A percentile compares a stretch with the other conserved stretches of the same genome.
phyloP scores from a whole-genome alignment of 2,113 vertebrate genomes.

The Irena cyanogastra region DNA sequence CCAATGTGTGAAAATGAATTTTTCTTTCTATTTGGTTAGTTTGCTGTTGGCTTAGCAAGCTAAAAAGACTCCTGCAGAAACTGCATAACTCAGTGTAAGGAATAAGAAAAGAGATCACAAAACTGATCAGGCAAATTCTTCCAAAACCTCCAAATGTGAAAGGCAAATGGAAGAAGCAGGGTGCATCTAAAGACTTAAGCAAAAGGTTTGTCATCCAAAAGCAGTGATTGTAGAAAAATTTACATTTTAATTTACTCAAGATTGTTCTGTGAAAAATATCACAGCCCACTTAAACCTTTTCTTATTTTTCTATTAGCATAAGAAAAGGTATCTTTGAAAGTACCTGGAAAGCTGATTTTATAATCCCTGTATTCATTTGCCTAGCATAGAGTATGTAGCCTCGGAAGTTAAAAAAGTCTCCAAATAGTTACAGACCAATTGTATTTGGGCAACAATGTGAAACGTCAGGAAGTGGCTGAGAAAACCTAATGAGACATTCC shows the following conservation, averaged over 20 bases:
- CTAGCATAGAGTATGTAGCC: not conserved
- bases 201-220: not conserved
- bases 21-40: not conserved
- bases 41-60: not conserved
- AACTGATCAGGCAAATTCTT: not conserved
- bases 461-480: not conserved
- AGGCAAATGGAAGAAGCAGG: not conserved
- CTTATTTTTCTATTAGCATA: constrained; percentile 1
- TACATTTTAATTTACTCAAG: constrained; percentile 21
- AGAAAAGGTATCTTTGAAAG: not conserved
- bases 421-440: not conserved
- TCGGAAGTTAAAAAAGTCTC: not conserved
- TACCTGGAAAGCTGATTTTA: not conserved
- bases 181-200: not conserved
- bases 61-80: not conserved
- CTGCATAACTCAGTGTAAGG: not conserved
- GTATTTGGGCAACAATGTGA: not conserved
- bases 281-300: not conserved
- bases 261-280: not conserved
- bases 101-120: not conserved
- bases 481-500: not conserved
- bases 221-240: not conserved
- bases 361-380: constrained; percentile 30
- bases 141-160: not conserved
- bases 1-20: not conserved